phyloP scores from a whole-genome alignment of 1,140 invertebrate genomes.

The fruit fly (Drosophila melanogaster) region DNA sequence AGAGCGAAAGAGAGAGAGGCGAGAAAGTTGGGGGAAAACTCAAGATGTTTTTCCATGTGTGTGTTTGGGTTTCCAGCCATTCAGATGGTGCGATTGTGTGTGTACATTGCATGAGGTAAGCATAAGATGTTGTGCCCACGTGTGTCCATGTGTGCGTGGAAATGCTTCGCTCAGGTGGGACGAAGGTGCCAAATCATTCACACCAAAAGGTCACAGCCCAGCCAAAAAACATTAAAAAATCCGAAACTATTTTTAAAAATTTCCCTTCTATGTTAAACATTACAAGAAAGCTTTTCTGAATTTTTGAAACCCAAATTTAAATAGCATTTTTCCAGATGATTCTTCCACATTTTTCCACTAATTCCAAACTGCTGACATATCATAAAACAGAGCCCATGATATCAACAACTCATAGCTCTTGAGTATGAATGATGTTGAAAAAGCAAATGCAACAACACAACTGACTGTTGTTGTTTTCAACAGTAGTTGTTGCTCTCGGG shows the following conservation, averaged over 20 bases:
- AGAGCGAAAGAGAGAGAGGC: conserved; percentile 9
- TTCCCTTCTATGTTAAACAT: background rate
- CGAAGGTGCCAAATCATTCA: conserved; percentile 46
- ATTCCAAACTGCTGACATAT: background rate
- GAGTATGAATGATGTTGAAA: conserved; percentile 67
- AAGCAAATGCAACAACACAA: conserved; percentile 49
- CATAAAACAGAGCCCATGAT: background rate
- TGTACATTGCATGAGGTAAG: conserved; percentile 76
- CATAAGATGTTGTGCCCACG: conserved; percentile 56
- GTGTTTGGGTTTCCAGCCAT: conserved; percentile 32
- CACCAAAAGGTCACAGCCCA: too few relatives aligned
- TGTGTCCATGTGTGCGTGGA: conserved; percentile 41
- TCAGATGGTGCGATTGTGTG: conserved; percentile 27
- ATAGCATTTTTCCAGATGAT: too few relatives aligned
- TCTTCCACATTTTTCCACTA: background rate
- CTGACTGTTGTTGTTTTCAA: conserved; percentile 26
- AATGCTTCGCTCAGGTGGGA: conserved; percentile 37
- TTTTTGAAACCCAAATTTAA: background rate
- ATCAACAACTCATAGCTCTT: conserved; percentile 14
- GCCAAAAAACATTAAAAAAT: background rate
- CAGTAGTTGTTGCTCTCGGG: conserved; percentile 18
- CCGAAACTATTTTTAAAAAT: background rate
- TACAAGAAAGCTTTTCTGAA: background rate
- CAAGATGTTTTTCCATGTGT: conserved; percentile 59
- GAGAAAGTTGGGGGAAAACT: conserved; percentile 34